These are phyloP conservation scores for Miichthys miiuy DNA, from an alignment of 2,797 vertebrate species.

Conservation along the genomic window DNA sequence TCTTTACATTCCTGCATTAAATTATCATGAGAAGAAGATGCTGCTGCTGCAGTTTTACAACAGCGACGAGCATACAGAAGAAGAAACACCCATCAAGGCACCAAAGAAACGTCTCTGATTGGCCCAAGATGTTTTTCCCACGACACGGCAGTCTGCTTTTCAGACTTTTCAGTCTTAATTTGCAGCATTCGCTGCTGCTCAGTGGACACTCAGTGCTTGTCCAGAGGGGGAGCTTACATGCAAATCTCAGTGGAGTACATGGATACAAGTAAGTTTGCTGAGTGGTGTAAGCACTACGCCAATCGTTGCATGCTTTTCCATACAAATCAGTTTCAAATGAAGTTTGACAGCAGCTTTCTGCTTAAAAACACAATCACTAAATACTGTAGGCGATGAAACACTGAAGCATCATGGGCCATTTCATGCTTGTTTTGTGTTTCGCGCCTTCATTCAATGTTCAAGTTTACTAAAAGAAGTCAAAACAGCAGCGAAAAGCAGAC, in stretches of 20 bases:
- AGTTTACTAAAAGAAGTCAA: not conserved
- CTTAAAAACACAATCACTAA: not conserved
- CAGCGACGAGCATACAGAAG: constrained; percentile 2
- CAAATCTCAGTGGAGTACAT: constrained; percentile 11
- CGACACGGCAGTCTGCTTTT: not conserved
- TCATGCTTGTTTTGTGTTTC: not conserved
- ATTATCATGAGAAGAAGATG: constrained; percentile 50
- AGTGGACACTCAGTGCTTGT: not conserved
- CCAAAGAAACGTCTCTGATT: constrained; percentile 12
- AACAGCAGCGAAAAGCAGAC: not conserved
- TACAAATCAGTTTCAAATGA: constrained; percentile 45
- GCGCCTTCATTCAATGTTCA: not conserved
- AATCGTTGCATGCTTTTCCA: constrained; percentile 13
- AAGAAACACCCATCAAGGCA: constrained; percentile 14
- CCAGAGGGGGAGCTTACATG: not conserved
- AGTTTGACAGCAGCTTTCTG: not conserved
- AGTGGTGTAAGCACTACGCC: not conserved
- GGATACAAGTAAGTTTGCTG: not conserved
- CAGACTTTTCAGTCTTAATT: not conserved
- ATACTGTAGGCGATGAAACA: not conserved
- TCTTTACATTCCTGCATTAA: constrained; percentile 70
- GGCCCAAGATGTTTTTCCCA: not conserved
- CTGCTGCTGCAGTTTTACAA: constrained; percentile 5
- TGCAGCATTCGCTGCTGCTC: not conserved
- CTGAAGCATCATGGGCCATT: not conserved